Conservation (phyloP, 2,888 invertebrate species). For the Chloroclystis v-ata region DNA sequence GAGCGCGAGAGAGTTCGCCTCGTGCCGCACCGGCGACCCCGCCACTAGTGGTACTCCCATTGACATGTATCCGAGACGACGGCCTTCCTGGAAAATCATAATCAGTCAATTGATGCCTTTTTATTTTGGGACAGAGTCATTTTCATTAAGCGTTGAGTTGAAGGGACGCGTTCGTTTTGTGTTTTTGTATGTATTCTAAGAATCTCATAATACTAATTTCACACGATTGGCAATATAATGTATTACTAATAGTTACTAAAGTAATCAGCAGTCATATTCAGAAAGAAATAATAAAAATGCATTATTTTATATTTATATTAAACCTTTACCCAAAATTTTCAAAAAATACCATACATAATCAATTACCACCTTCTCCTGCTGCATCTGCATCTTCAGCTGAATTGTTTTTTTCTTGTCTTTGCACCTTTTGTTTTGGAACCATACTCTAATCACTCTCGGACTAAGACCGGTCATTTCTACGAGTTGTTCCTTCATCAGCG, state of each 20-base stretch:
- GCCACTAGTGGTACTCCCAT: conserved; percentile 99
- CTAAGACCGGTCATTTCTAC: conserved; percentile 99
- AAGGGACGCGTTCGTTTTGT: too few relatives aligned
- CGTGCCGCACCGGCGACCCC: conserved; percentile 93
- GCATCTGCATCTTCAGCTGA: conserved; percentile 97
- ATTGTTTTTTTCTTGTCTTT: conserved; percentile 98
- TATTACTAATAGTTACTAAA: too few relatives aligned
- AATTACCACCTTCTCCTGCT: conserved; percentile 93
- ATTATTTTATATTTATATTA: too few relatives aligned
- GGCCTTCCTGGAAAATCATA: conserved; percentile 85
- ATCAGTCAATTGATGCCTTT: conserved; percentile 9
- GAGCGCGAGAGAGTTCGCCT: conserved; percentile 91
- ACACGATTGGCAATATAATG: too few relatives aligned
- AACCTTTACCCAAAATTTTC: conserved; percentile 13
- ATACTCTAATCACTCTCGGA: conserved; percentile 98
- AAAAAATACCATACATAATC: conserved; percentile 24
- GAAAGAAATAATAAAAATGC: too few relatives aligned
- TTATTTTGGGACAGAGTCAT: too few relatives aligned
- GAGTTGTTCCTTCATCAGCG: conserved; percentile 99
- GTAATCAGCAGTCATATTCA: too few relatives aligned
- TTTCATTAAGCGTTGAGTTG: too few relatives aligned
- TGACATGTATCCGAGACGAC: conserved; percentile 94
- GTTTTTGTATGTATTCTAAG: too few relatives aligned
- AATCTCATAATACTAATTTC: too few relatives aligned
- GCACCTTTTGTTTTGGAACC: conserved; percentile 99